A percentile compares a stretch with the other conserved stretches of the same genome.
Conservation (phyloP, 2,113 vertebrate species). For the Aleadryas rufinucha region DNA sequence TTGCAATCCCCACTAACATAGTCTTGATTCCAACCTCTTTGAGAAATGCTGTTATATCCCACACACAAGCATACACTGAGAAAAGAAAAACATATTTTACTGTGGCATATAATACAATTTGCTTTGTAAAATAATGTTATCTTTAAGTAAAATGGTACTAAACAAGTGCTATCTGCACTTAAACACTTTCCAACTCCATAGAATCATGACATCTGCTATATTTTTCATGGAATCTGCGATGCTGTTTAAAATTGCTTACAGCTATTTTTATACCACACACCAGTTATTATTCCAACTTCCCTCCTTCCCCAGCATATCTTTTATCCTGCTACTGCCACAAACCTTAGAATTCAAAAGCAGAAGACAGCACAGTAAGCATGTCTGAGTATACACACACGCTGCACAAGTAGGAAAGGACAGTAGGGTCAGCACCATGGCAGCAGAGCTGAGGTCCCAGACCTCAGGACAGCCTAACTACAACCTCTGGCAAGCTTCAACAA, state of each 20-base stretch:
- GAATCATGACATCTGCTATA: background rate
- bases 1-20: background rate
- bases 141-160: background rate
- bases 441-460: background rate
- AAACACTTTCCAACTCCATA: background rate
- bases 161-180: background rate
- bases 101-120: background rate
- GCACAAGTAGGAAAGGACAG: background rate
- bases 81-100: background rate
- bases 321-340: background rate
- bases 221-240: background rate
- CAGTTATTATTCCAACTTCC: background rate
- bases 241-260: background rate
- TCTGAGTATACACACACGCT: rapidly evolving
- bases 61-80: background rate
- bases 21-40: background rate
- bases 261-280: background rate
- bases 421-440: rapidly evolving
- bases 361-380: background rate
- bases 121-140: background rate
- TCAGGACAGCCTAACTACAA: background rate
- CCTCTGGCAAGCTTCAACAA: background rate
- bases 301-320: background rate
- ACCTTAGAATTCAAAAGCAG: background rate
- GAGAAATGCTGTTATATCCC: background rate